These are phyloP conservation scores for Gavia stellata DNA, from an alignment of 2,113 vertebrate genomes.

Conservation along the genomic window DNA sequence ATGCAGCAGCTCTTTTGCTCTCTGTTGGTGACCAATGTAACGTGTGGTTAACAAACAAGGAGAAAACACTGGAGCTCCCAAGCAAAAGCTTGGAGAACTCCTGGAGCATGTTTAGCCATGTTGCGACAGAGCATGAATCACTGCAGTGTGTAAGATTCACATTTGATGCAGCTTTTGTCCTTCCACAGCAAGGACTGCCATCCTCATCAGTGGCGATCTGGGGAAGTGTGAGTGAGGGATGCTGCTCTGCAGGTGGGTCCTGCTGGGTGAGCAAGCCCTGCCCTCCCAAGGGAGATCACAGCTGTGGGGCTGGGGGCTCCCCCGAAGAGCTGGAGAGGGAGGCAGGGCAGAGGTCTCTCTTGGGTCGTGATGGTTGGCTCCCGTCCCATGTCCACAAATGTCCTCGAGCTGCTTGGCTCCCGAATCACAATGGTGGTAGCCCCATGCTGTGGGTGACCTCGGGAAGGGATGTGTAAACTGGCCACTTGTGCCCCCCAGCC, in stretches of 20 bases:
- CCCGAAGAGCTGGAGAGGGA: not conserved
- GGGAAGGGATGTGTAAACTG: not conserved
- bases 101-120: not conserved
- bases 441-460: not conserved
- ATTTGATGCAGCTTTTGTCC: not conserved
- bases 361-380: not conserved
- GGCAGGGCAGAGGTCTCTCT: not conserved
- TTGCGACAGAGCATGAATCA: not conserved
- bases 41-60: not conserved
- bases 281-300: not conserved
- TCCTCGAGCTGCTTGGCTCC: not conserved
- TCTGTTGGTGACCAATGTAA: not conserved
- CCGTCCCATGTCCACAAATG: not conserved
- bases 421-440: not conserved
- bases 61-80: not conserved
- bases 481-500: not conserved
- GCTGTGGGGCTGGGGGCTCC: not conserved
- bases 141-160: fast-evolving
- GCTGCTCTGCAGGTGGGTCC: not conserved
- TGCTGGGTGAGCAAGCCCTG: not conserved
- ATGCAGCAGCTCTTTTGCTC: not conserved
- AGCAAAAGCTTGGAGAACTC: not conserved
- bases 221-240: not conserved
- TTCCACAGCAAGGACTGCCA: not conserved
- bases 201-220: not conserved